Base-by-base conservation (phyloP, 2,113 vertebrate genomes). In the Puntigrus tetrazona region DNA sequence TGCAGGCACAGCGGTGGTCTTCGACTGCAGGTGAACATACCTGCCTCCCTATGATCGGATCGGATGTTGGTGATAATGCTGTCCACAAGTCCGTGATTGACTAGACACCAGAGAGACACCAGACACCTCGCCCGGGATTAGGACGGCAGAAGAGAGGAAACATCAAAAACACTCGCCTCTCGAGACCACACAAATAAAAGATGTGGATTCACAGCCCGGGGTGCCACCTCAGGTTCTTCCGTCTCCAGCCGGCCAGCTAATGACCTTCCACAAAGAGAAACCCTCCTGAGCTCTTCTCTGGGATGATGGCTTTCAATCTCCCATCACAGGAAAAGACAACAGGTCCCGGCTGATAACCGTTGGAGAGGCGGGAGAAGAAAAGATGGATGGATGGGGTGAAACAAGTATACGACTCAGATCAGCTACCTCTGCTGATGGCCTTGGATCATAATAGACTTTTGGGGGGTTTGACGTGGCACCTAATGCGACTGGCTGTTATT, bases 401-500 rank as follows among this genome's bases (percentile, higher is more conserved):
- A 50, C 67, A 22, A 34, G 43, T 27, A 83, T 77, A 59, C 29
- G 59, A 65, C 16, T 69, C 67, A 65, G 52, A 77, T 16, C 31
- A 31, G 72, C 75, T 29, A 4, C 72, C 38, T 77, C 76, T 59
- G 55, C 36, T 36, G 45, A 61, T 75, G 27, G 57, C 85, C 85
- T 80, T 87, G 85, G 75, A 82, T 84, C 70, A 77, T 86, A 75
- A 78, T 73, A 80, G 69, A 74, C 31, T 73, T 41, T 52, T 22
- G 45, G n/a, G 41, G 70, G 27, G 31, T 47, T 43, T 80, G 83
- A 61, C 57, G 31, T 45, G 84, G 84, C 31, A 41, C 41, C 79
- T 81, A 85, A 83, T 84, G 65, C n/a, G 27, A 47, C 70, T 34
- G 80, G 11, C 41, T 74, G 83, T 75, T 87, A 88, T 88, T 86